These are phyloP conservation scores for Nesoenas mayeri DNA, from an alignment of 2,113 vertebrate genomes.

Conservation along the genomic window DNA sequence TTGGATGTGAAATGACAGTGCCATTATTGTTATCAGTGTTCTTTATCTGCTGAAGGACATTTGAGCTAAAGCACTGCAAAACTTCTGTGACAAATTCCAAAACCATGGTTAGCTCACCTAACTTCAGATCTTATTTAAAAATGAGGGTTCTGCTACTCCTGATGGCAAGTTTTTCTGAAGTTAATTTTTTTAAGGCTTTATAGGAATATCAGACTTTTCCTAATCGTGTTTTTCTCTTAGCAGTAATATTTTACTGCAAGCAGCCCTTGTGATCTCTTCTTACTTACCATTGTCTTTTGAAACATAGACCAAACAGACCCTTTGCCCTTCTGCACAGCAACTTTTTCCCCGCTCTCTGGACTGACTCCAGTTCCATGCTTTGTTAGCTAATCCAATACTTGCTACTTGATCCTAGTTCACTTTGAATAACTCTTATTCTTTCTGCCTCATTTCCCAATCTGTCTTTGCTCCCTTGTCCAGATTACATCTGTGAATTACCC, in stretches of 20 bases:
- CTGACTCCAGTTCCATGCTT: not conserved
- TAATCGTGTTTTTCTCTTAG: not conserved
- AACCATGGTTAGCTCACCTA: not conserved
- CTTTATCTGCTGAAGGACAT: slow-evolving; percentile 24
- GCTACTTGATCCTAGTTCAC: not conserved
- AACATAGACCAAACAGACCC: not conserved
- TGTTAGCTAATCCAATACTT: not conserved
- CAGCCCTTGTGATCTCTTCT: not conserved
- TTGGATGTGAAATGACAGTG: slow-evolving; percentile 17
- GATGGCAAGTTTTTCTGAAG: not conserved
- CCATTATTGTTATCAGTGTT: slow-evolving; percentile 14
- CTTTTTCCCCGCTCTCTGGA: not conserved
- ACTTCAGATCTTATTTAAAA: not conserved
- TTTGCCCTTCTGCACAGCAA: not conserved
- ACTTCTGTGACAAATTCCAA: not conserved
- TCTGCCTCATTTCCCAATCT: not conserved
- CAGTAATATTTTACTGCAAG: not conserved
- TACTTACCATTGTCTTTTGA: not conserved
- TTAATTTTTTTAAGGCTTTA: not conserved
- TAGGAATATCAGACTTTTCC: not conserved
- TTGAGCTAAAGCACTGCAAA: not conserved
- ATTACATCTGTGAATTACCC: not conserved
- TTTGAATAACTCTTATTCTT: not conserved
- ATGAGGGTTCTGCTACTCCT: not conserved
- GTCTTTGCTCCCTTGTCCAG: not conserved